Conservation (phyloP, 2,888 invertebrate species). For the Amphiduros pacificus region DNA sequence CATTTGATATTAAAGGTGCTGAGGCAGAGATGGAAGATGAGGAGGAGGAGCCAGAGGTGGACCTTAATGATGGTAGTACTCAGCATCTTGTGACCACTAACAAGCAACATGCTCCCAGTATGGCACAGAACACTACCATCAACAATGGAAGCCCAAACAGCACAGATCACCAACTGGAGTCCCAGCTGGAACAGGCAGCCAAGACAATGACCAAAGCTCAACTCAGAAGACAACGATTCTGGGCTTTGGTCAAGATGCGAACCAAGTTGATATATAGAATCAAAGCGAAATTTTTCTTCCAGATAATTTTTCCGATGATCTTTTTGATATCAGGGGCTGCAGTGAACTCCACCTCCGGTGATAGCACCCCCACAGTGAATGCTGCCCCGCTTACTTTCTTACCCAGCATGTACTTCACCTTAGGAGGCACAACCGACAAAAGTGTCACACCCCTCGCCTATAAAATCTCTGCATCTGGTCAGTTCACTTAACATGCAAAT, state of each 20-base stretch:
- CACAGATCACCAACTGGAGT: too few relatives aligned
- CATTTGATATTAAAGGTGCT: neutral
- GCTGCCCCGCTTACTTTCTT: neutral
- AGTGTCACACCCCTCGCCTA: too few relatives aligned
- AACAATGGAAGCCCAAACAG: too few relatives aligned
- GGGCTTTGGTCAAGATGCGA: constrained; percentile 37
- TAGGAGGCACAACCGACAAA: too few relatives aligned
- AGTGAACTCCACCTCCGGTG: neutral
- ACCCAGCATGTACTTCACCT: neutral
- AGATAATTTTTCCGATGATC: constrained; percentile 15
- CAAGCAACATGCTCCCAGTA: too few relatives aligned
- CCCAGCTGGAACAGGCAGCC: neutral
- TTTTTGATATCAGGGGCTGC: constrained; percentile 5
- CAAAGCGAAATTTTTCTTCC: neutral
- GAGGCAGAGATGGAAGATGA: constrained; percentile 3
- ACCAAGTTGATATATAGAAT: constrained; percentile 16
- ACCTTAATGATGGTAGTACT: too few relatives aligned
- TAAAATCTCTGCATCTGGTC: too few relatives aligned
- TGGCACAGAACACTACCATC: too few relatives aligned
- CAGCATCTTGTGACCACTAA: too few relatives aligned
- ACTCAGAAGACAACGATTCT: constrained; percentile 32
- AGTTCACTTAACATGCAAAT: too few relatives aligned
- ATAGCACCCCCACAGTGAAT: neutral
- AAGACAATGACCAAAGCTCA: neutral
- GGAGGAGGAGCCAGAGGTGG: constrained; percentile 1